Evolutionary conservation across 2,113 vertebrate genomes (phyloP).

Genomic region (Struthidea cinerea): DNA sequence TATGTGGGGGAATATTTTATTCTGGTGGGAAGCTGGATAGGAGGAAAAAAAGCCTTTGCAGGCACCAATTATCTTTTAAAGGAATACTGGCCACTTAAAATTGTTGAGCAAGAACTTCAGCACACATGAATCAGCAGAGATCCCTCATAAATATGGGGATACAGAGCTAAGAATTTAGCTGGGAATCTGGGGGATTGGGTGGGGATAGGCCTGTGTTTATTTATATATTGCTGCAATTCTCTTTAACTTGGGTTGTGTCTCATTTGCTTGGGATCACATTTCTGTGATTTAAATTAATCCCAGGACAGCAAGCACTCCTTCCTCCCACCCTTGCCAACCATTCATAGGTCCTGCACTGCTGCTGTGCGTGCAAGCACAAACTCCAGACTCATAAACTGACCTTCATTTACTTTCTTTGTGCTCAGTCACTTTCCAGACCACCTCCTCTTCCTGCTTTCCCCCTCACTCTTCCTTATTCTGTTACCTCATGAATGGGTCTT

Average conservation of each 20-base stretch:
- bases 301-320: not conserved
- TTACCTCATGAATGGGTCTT: not conserved
- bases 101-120: not conserved
- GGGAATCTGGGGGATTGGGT: not conserved
- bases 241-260: not conserved
- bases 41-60: not conserved
- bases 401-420: not conserved
- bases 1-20: slow-evolving; percentile 25
- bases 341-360: not conserved
- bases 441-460: not conserved
- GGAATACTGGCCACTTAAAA: not conserved
- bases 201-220: accelerated
- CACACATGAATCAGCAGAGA: not conserved
- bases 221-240: not conserved
- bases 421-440: not conserved
- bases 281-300: not conserved
- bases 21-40: not conserved
- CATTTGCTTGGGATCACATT: not conserved
- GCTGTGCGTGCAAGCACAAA: not conserved
- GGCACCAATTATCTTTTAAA: not conserved
- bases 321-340: not conserved
- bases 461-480: not conserved
- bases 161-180: not conserved
- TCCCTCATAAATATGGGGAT: not conserved
- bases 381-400: not conserved